Base-by-base conservation (phyloP, 1,140 invertebrate genomes). In the Saxidomus purpurata region DNA sequence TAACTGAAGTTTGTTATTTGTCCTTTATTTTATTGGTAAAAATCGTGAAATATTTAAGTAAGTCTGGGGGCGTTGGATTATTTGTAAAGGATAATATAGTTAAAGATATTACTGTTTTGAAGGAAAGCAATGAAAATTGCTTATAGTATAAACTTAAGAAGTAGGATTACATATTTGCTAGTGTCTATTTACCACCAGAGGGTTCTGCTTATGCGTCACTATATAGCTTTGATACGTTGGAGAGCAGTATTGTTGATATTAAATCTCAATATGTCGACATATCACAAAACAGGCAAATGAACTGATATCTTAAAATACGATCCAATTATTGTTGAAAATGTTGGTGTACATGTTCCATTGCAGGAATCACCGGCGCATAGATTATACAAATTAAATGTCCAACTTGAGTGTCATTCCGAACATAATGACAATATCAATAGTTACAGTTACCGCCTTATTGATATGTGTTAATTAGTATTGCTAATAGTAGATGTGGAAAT, bases 401-500 rank as follows among this genome's bases (percentile, higher is more conserved):
- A 15, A 31, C n/a, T 71, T 31, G 28, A 34, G 13, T 31, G 31
- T 36, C 34, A n/a, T 71, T 71, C 28, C 8, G 67, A 13, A 36
- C 17, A 71, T n/a, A 19, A n/a, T 28, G 28, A 34, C 17, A n/a
- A 8, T 36, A 28, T 71, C n/a, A 71, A 71, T 36, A 71, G 34
- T 71, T 71, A 71, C 22, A 31, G 67, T 6, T 28, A 71, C 34
- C 15, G 67, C 8, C 28, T 71, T n/a, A 31, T 71, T 31, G n/a
- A 71, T 36, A 36, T 71, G 67, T 71, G 67, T 71, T 4, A 36
- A 31, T 17, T 31, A 9, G 28, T 28, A 36, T 36, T 71, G 67
- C 67, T 31, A 71, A 71, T 71, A 31, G 67, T 28, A 17, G 28
- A n/a, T 71, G 67, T 71, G 67, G 67, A 31, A 34, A 34, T 31